phyloP scores from a whole-genome alignment of 1,140 invertebrate genomes.

The Calosoma granatense region DNA sequence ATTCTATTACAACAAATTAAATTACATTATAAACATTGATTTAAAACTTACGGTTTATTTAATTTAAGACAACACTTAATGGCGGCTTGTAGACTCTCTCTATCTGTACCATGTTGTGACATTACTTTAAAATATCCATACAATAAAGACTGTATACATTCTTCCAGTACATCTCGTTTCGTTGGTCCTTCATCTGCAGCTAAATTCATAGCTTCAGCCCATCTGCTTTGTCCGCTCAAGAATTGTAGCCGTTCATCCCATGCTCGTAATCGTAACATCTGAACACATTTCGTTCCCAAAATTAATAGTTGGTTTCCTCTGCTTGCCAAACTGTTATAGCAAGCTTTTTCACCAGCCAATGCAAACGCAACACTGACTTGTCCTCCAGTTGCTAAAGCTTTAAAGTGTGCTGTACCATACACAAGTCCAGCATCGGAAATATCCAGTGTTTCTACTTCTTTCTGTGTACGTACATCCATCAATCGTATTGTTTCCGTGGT shows the following conservation, averaged over 20 bases:
- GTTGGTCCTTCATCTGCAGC: conserved; percentile 33
- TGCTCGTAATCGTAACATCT: conserved; percentile 68
- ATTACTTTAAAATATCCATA: conserved; percentile 28
- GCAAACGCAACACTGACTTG: conserved; percentile 50
- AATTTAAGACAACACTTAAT: conserved; percentile 32
- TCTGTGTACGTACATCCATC: conserved; percentile 78
- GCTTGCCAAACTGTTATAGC: conserved; percentile 81
- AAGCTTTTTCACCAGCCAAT: conserved; percentile 66
- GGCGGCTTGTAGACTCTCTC: conserved; percentile 30
- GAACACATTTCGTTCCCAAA: conserved; percentile 71
- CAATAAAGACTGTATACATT: conserved; percentile 25
- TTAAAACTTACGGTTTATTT: conserved; percentile 35
- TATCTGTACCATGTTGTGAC: conserved; percentile 27
- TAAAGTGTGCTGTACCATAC: conserved; percentile 88
- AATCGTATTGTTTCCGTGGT: conserved; percentile 76
- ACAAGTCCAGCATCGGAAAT: conserved; percentile 76
- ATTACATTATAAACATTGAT: background rate
- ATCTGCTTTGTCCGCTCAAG: conserved; percentile 55
- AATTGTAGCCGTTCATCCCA: conserved; percentile 71
- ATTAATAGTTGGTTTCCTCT: conserved; percentile 73
- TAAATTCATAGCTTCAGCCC: conserved; percentile 46
- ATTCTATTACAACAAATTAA: conserved; percentile 2
- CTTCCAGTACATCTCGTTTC: conserved; percentile 19
- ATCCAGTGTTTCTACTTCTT: conserved; percentile 74
- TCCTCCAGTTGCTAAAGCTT: conserved; percentile 66